phyloP scores from a whole-genome alignment of 2,888 invertebrate genomes.

The Volucella bombylans region DNA sequence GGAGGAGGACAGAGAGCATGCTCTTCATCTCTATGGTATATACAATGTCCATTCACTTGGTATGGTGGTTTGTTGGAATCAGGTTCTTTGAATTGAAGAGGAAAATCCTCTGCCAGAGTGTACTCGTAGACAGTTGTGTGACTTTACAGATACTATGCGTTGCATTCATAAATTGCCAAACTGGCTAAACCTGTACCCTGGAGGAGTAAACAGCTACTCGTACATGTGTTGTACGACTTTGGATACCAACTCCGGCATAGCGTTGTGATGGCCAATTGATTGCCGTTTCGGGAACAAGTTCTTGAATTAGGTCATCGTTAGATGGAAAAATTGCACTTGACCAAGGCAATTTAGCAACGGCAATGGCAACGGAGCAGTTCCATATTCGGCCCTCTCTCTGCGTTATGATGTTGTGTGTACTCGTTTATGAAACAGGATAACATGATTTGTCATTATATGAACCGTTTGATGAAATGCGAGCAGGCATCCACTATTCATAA shows the following conservation, averaged over 20 bases:
- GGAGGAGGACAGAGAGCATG: constrained; percentile 3
- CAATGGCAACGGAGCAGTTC: constrained; percentile 37
- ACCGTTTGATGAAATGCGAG: constrained; percentile 38
- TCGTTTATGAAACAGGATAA: constrained; percentile 33
- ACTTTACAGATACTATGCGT: constrained; percentile 4
- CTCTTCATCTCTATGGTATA: constrained; percentile 23
- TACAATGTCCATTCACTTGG: neutral
- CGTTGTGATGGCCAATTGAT: constrained; percentile 55
- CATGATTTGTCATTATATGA: constrained; percentile 28
- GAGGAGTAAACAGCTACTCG: constrained; percentile 56
- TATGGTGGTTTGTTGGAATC: constrained; percentile 30
- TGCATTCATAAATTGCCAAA: constrained; percentile 42
- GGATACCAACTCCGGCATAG: too few relatives aligned
- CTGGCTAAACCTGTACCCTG: constrained; percentile 58
- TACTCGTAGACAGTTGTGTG: constrained; percentile 21
- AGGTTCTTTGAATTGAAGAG: constrained; percentile 41
- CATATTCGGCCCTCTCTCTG: constrained; percentile 44
- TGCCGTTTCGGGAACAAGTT: constrained; percentile 71
- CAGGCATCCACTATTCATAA: too few relatives aligned
- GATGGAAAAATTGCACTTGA: constrained; percentile 61
- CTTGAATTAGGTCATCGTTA: constrained; percentile 67
- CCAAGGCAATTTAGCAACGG: constrained; percentile 51
- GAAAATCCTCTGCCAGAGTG: neutral
- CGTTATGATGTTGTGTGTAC: constrained; percentile 31
- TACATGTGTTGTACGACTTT: constrained; percentile 15